Base-by-base conservation (phyloP, 2,797 vertebrate genomes). In the Pygocentrus nattereri region DNA sequence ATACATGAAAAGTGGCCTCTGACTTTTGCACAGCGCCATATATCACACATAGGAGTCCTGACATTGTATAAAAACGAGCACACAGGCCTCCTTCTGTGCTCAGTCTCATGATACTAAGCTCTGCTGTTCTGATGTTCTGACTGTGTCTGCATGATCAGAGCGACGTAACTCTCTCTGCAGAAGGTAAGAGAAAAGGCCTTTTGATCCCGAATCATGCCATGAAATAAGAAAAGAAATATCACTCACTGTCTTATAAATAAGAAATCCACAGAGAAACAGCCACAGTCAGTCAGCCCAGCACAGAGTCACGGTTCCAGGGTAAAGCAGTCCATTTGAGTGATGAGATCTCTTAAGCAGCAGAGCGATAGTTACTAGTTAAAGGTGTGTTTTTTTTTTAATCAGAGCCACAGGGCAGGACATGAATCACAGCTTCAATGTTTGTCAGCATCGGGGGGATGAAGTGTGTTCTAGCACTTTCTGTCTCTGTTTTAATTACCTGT, bases 401-500 rank as follows among this genome's bases (percentile, higher is more conserved):
- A 23, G 64, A 75, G 72, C 72, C 79, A 56, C 78, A 34, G 78
- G 74, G 30, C 62, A 52, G 50, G 67, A 84, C 80, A 86, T 75
- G 27, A 80, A 78, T 74, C 71, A 78, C 47, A 62, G 58, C 1
- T 23, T 77, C 52, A 18, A 56, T 74, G 79, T 74, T 82, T 82
- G 67, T 71, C 54, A 77, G 47, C 77, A 50, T 52, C 50, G 49
- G 64, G 41, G 34, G 44, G 41, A 58, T 78, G 59, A 72, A 73
- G 58, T 68, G 44, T 80, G 72, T 82, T 83, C 65, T 58, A 65
- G 71, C 15, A 7, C 52, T 83, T 74, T 85, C 54, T 78, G 61
- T 77, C 13, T 72, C 25, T 8, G 68, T 70, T 87, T 81, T 79
- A 87, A 83, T 85, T 76, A 80, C 71, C 83, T 76, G 83, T 78